Base-by-base conservation (phyloP, 2,888 invertebrate genomes). In the Auanema freiburgensis region DNA sequence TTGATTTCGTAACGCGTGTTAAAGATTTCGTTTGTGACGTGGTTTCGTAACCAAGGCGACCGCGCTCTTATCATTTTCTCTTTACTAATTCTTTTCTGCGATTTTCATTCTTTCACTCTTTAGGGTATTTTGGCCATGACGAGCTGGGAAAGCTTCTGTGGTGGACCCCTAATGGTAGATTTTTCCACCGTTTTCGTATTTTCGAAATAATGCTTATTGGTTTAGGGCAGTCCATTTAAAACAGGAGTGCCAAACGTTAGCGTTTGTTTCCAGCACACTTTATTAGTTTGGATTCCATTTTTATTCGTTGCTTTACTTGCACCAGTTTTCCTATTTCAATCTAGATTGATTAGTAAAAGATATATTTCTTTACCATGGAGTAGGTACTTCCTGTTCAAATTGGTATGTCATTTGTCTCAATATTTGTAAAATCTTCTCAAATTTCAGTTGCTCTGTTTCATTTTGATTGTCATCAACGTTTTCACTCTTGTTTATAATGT, bases 231-330 rank as follows among this genome's bases (percentile, higher is more conserved):
- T 12, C 59, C 64, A 10, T 72, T 72, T 57, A 16, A 18, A 21
- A 65, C 68, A 23, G 74, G 72, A 18, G 54, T 81, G 5, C 79
- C 81, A 14, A 81, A 79, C 57, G 53, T 79, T 10, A 74, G 74
- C 16, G 59, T 67, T 57, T 81, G 81, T 65, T 66, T 71, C 49
- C 81, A 79, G 64, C 77, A 80, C 57, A 79, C 79, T n/a, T 51
- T 76, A n/a, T 70, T 81, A 56, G 72, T 79, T 40, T 81, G 77
- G 78, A 59, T 71, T 21, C 81, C 81, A 46, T 63, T 71, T 52
- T 65, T 69, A 64, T 64, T 72, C n/a, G 57, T 66, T 61, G 74
- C 72, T 55, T 33, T 76, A 1, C 72, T 79, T n/a, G 61, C 69
- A 4, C 78, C 78, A 10, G 50, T 66, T 23, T 62, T 76, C 21